A percentile compares a stretch with the other conserved stretches of the same genome.
These are phyloP conservation scores for Planiliza haematocheilus DNA, from an alignment of 2,113 vertebrate species.

Conservation along the genomic window DNA sequence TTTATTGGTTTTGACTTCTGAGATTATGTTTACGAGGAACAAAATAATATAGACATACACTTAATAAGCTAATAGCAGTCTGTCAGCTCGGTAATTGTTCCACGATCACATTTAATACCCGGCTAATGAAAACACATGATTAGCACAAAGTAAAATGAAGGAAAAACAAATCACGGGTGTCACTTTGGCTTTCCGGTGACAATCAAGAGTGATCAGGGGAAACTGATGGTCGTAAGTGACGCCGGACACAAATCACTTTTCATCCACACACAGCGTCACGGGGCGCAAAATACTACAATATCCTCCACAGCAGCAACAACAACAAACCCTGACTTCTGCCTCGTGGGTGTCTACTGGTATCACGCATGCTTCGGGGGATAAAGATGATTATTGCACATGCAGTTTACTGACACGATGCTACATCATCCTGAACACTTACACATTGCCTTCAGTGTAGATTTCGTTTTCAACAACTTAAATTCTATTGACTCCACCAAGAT, in stretches of 20 bases:
- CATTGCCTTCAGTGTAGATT: conserved; percentile 13
- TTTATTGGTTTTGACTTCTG: conserved; percentile 75
- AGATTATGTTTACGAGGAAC: conserved; percentile 60
- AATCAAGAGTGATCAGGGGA: conserved; percentile 48
- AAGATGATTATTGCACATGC: conserved; percentile 22
- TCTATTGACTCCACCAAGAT: conserved; percentile 47
- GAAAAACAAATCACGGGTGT: conserved; percentile 63
- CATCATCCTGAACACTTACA: conserved; percentile 14
- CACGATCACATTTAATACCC: conserved; percentile 58
- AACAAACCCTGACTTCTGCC: conserved; percentile 16
- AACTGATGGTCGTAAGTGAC: background rate
- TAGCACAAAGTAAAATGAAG: conserved; percentile 58
- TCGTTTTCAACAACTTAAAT: conserved; percentile 39
- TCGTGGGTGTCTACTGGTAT: background rate
- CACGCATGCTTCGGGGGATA: background rate
- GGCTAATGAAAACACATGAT: conserved; percentile 68
- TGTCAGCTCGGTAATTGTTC: conserved; percentile 74
- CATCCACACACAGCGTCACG: too few relatives aligned
- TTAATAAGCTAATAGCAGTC: conserved; percentile 68
- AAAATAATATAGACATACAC: conserved; percentile 70
- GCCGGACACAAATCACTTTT: background rate
- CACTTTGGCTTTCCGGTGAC: conserved; percentile 48
- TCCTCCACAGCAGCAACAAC: background rate
- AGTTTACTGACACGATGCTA: conserved; percentile 15
- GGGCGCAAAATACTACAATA: background rate